Evolutionary conservation across 2,888 invertebrate genomes (phyloP).

Genomic region (Stenoptilia bipunctidactyla): DNA sequence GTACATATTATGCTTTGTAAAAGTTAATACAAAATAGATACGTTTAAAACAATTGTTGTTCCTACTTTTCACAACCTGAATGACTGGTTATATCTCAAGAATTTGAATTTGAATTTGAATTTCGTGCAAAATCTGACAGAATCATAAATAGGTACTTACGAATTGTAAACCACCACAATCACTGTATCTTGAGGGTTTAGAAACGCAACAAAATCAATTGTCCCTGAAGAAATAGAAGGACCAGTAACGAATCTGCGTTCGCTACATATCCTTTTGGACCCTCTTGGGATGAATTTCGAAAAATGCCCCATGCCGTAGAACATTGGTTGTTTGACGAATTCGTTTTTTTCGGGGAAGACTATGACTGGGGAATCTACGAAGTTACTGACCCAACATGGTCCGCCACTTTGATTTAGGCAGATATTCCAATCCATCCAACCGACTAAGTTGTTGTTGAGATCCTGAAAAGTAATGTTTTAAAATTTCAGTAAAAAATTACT

Average conservation of each 20-base stretch:
- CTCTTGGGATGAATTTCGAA: constrained; percentile 77
- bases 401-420: constrained; percentile 79
- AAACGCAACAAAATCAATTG: constrained; percentile 29
- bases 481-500: too few species aligned
- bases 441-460: constrained; percentile 78
- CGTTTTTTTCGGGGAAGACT: constrained; percentile 52
- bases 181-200: constrained; percentile 35
- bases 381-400: constrained; percentile 85
- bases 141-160: constrained; percentile 27
- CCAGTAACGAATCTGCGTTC: constrained; percentile 9
- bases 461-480: constrained; percentile 52
- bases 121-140: too few species aligned
- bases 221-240: constrained; percentile 10
- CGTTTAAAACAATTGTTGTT: too few species aligned
- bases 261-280: constrained; percentile 48
- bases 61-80: background rate
- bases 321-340: constrained; percentile 92
- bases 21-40: too few species aligned
- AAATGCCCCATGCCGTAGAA: constrained; percentile 89
- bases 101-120: too few species aligned
- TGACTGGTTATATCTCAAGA: too few species aligned
- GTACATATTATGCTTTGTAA: too few species aligned
- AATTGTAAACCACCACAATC: constrained; percentile 43
- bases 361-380: constrained; percentile 84
- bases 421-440: constrained; percentile 97